Evolutionary conservation across 2,888 invertebrate genomes (phyloP).

Genomic region (Meganola albula): DNA sequence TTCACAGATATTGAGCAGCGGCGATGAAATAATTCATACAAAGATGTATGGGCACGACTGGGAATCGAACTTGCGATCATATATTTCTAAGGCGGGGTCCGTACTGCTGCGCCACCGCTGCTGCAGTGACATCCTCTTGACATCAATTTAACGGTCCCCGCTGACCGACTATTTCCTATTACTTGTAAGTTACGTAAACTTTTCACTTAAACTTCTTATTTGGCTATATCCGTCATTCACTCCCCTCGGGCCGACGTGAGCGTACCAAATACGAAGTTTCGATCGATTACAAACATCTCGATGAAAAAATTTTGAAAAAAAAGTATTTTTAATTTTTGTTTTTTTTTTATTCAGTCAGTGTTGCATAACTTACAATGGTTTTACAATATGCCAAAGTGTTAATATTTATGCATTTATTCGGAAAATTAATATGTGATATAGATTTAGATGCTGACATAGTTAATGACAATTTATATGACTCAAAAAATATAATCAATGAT

Average conservation of each 20-base stretch:
- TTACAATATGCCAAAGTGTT: conserved; percentile 30
- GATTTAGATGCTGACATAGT: conserved; percentile 26
- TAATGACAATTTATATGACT: conserved; percentile 40
- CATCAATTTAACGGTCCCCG: conserved; percentile 1
- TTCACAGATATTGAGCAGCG: too few relatives aligned
- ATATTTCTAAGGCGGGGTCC: too few relatives aligned
- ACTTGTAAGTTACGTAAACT: conserved; percentile 58
- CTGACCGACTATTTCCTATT: conserved; percentile 20
- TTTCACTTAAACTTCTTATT: conserved; percentile 56
- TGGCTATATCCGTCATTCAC: conserved; percentile 54
- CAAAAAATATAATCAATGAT: conserved; percentile 41
- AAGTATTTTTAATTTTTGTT: conserved; percentile 1
- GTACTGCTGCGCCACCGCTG: too few relatives aligned
- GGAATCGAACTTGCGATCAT: too few relatives aligned
- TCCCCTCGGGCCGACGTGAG: conserved; percentile 40
- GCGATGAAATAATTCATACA: too few relatives aligned
- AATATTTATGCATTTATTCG: conserved; percentile 31
- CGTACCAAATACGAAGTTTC: conserved; percentile 19
- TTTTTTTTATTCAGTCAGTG: conserved; percentile 1
- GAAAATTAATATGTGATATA: conserved; percentile 30
- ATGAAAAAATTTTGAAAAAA: background rate
- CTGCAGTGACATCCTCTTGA: background rate
- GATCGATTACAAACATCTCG: conserved; percentile 1
- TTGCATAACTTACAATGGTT: conserved; percentile 7
- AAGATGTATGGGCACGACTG: too few relatives aligned